A percentile compares a stretch with the other conserved stretches of the same genome.
Evolutionary conservation across 2,797 vertebrate genomes (phyloP).

Genomic region (Mus minutoides): DNA sequence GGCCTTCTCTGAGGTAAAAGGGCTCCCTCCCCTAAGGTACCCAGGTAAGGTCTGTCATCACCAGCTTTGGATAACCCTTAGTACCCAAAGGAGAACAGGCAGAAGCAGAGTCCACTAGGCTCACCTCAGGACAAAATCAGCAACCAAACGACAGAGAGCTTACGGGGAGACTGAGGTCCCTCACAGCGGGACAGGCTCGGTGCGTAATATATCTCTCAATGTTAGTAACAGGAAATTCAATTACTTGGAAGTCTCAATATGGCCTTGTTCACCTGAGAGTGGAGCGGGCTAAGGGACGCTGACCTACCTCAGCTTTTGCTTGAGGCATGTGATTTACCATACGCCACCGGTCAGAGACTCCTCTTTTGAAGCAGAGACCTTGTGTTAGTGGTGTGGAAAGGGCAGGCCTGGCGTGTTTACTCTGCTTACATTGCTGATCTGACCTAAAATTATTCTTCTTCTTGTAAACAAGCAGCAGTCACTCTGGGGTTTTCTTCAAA

Average conservation of each 20-base stretch:
- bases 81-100: not conserved
- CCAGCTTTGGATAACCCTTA: not conserved
- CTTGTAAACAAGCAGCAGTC: not conserved
- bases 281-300: not conserved
- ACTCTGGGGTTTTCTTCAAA: constrained; percentile 30
- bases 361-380: not conserved
- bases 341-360: not conserved
- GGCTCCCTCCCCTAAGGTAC: not conserved
- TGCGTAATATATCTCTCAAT: not conserved
- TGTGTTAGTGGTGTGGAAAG: not conserved
- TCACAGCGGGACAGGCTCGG: not conserved
- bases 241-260: not conserved
- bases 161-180: not conserved
- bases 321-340: constrained; percentile 4
- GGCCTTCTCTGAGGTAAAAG: not conserved
- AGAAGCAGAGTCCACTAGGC: not conserved
- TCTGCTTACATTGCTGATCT: constrained; percentile 56
- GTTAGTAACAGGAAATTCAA: constrained; percentile 26
- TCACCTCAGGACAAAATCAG: not conserved
- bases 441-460: constrained; percentile 58
- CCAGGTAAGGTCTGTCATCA: not conserved
- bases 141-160: not conserved
- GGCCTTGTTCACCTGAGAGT: not conserved
- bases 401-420: not conserved
- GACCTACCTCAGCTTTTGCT: not conserved